These are phyloP conservation scores for Percina caprodes DNA, from an alignment of 2,113 vertebrate genomes.

Conservation along the genomic window DNA sequence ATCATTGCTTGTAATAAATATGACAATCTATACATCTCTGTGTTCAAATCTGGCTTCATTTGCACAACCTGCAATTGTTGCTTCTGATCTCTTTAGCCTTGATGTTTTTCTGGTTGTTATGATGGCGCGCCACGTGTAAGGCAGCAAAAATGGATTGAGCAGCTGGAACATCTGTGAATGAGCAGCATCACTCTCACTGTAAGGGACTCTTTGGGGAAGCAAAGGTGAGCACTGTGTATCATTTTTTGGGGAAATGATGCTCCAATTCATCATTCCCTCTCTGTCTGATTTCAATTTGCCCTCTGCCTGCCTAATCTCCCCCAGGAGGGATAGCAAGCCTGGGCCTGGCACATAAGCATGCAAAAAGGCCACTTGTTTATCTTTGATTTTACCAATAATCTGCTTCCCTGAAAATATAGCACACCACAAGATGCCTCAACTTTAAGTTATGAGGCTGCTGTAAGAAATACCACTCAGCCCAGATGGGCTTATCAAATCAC, in stretches of 20 bases:
- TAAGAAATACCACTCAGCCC: slow-evolving; percentile 25
- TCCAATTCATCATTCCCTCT: slow-evolving; percentile 76
- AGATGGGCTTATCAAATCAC: slow-evolving; percentile 33
- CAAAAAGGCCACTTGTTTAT: slow-evolving; percentile 50
- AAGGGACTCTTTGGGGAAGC: slow-evolving; percentile 20
- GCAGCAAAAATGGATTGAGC: slow-evolving; percentile 8
- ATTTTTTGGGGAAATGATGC: slow-evolving; percentile 50
- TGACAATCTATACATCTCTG: slow-evolving; percentile 5
- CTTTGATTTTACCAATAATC: slow-evolving; percentile 60
- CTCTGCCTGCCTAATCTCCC: slow-evolving; percentile 65
- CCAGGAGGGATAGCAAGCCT: slow-evolving; percentile 28
- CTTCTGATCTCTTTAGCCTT: slow-evolving; percentile 23
- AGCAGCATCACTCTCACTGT: slow-evolving; percentile 33
- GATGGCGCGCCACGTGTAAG: neutral
- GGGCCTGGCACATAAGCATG: slow-evolving; percentile 40
- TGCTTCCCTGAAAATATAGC: slow-evolving; percentile 45
- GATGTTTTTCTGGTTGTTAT: slow-evolving; percentile 7
- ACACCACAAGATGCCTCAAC: slow-evolving; percentile 4
- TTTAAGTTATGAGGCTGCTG: slow-evolving; percentile 31
- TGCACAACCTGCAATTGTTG: slow-evolving; percentile 3
- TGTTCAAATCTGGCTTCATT: slow-evolving; percentile 28
- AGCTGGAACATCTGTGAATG: slow-evolving; percentile 21
- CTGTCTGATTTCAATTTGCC: slow-evolving; percentile 61
- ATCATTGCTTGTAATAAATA: slow-evolving; percentile 20
- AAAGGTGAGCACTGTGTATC: slow-evolving; percentile 33